Base-by-base conservation (phyloP, 2,113 vertebrate species). In the Pteronura brasiliensis region DNA sequence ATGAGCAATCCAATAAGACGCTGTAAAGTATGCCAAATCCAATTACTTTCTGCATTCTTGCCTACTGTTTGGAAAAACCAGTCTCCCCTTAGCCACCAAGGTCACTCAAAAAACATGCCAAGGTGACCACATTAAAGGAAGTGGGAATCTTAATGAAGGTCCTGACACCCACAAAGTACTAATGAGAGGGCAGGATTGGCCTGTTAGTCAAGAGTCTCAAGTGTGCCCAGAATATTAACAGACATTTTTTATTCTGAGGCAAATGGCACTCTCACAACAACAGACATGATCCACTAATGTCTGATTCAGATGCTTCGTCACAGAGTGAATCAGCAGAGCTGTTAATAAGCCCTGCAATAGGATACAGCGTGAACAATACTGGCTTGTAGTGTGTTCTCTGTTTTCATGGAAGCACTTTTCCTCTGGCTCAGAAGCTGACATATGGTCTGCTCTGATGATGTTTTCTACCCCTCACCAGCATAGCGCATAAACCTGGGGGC, bases 121-220 rank as follows among this genome's bases (percentile, higher is more conserved):
- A 97, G 89, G 93, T 93, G 95, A 93, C 67, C 96, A 82, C 36
- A 96, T 82, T 98, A 93, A 8, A 97, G 81, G 94, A 98, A 96
- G 42, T 81, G 85, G 52, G 95, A 97, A 97, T 97, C 96, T 97
- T 92, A 98, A 98, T 88, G 59, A 97, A 96, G 87, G 72, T 93
- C 91, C 93, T 87, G 86, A 93, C 90, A 98, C 93, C 87, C 95
- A 97, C 95, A 69, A 96, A n/a, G 34, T 97, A 92, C 76, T 97
- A 97, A 98, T 98, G 96, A 97, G 80, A 96, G 81, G 95, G 69
- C 31, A 96, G 88, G 44, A 27, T 88, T 94, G 90, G 55, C 76
- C 39, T 65, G 65, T 90, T 95, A 90, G 59, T 84, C 95, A 97
- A 79, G 72, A 97, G 92, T 90, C 36, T 90, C 92, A 55, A 94